Base-by-base conservation (phyloP, 1,140 invertebrate species). In the Orchesella cincta region DNA sequence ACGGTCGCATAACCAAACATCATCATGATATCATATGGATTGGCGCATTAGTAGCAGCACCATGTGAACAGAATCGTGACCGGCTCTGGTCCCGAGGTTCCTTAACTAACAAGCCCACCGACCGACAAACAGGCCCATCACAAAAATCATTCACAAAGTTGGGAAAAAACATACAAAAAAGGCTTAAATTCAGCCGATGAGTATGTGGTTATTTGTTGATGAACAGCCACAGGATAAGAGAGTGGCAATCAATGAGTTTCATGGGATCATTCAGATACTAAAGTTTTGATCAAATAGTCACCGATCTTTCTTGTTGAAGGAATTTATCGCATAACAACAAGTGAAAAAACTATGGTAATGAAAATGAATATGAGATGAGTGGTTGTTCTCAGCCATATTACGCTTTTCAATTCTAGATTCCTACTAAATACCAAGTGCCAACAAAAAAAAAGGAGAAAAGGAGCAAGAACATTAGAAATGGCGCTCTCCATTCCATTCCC, bases 41-140 rank as follows among this genome's bases (percentile, higher is more conserved):
- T 67, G 62, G 62, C 31, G 23, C 31, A 18, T 33, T 57, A 57
- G 52, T n/a, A 23, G 12, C 62, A 67, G 28, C 62, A 14, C 62
- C 33, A 3, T 29, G 28, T 67, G 14, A 67, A 67, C 1, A 67
- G 31, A 23, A 67, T 67, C 62, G 62, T 67, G 62, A 67, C 62
- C 62, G 31, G 62, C 62, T 67, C 62, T 67, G 8, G 31, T 67
- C 62, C 62, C 31, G 28, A 31, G 28, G 62, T 31, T 67, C 23
- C 23, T 33, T 67, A 67, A 67, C 62, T 67, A 67, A 67, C 62
- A 67, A 67, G 62, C 62, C 31, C 62, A 67, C 62, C 62, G 62
- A 67, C 62, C 52, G 52, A 57, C 52, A 57, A 57, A 57, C 52
- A 57, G 52, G 52, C 52, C 52, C 52, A 57, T 57, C 52, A 57